These are phyloP conservation scores for Macrosiphum euphorbiae DNA, from an alignment of 2,888 invertebrate species.

Conservation along the genomic window DNA sequence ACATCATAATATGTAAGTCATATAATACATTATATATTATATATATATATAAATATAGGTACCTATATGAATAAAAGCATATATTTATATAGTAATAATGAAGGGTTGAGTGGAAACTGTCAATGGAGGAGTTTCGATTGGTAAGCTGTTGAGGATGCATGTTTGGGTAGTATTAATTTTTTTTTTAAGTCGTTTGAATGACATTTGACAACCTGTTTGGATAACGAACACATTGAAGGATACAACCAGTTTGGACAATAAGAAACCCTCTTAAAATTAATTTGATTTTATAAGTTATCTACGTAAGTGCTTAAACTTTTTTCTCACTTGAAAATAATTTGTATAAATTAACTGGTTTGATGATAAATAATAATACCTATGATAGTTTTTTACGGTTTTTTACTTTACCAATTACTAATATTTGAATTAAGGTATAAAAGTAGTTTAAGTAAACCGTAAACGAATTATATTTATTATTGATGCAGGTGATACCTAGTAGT, in stretches of 20 bases:
- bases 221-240: background rate
- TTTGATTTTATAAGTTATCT: background rate
- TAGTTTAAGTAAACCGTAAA: background rate
- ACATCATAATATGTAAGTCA: background rate
- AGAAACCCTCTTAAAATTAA: conserved; percentile 5
- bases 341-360: background rate
- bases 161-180: background rate
- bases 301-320: background rate
- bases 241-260: background rate
- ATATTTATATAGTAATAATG: background rate
- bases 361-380: background rate
- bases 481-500: background rate
- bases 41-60: too few relatives aligned
- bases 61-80: background rate
- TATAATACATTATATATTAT: background rate
- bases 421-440: background rate
- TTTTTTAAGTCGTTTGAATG: conserved; percentile 9
- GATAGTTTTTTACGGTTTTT: background rate
- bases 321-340: conserved; percentile 3
- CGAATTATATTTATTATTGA: background rate
- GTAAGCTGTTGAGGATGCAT: background rate
- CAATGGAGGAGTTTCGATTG: background rate
- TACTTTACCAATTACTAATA: background rate
- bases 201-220: conserved; percentile 9
- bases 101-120: background rate